Evolutionary conservation across 2,113 vertebrate species (phyloP).

Genomic region (Atractosteus spatula): DNA sequence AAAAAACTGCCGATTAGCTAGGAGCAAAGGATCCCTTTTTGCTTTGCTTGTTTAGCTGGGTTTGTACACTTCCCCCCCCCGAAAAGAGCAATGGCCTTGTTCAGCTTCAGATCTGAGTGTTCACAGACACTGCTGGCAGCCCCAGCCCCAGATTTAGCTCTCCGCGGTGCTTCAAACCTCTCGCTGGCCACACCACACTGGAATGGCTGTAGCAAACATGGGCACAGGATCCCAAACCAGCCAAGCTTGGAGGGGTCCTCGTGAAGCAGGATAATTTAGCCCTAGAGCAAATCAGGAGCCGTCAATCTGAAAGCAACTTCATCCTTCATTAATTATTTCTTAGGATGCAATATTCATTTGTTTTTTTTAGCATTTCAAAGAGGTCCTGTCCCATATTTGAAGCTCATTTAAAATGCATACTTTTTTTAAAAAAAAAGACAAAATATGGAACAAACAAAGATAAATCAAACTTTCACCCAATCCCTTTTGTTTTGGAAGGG

Average conservation of each 20-base stretch:
- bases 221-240: not conserved
- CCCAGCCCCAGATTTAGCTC: not conserved
- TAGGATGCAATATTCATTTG: conserved; percentile 4
- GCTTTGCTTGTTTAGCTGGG: not conserved
- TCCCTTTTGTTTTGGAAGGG: not conserved
- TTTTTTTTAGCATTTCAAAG: conserved; percentile 19
- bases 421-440: not conserved
- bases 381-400: conserved; percentile 6
- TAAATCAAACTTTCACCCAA: not conserved
- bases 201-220: not conserved
- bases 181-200: too few relatives aligned
- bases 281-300: conserved; percentile 10
- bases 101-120: conserved; percentile 1
- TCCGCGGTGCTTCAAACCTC: not conserved
- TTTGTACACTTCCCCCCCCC: not conserved
- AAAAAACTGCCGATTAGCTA: conserved; percentile 12
- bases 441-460: not conserved
- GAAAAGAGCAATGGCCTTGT: not conserved
- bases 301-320: not conserved
- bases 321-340: conserved; percentile 14
- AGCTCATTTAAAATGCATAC: conserved; percentile 1
- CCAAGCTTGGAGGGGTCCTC: not conserved
- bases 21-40: conserved; percentile 10
- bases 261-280: not conserved
- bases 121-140: not conserved